Evolutionary conservation across 2,888 invertebrate genomes (phyloP).

Genomic region (Eurois occulta): DNA sequence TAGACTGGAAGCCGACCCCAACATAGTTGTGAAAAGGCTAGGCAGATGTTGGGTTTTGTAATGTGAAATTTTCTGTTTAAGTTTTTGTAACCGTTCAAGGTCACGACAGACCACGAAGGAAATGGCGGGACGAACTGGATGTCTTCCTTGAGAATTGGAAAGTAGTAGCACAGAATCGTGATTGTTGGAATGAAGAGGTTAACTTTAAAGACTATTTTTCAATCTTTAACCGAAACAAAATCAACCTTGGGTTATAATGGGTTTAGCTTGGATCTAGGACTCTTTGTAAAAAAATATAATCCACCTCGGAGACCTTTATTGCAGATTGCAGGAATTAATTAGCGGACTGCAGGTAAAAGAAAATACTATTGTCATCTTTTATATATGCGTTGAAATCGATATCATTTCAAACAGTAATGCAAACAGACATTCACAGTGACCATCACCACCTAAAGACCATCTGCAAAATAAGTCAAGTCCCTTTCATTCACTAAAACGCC

Average conservation of each 20-base stretch:
- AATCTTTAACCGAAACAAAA: neutral
- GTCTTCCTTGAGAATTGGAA: no score
- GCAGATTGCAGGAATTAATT: no score
- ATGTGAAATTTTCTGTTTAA: no score
- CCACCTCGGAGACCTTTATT: neutral
- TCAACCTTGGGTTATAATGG: neutral
- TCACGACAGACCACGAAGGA: no score
- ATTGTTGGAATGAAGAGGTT: no score
- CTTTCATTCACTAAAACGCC: neutral
- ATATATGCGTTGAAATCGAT: neutral
- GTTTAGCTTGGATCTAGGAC: neutral
- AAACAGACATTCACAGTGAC: no score
- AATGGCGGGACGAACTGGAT: no score
- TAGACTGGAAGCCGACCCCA: neutral
- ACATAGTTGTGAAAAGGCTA: neutral
- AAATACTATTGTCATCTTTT: neutral
- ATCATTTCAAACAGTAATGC: neutral
- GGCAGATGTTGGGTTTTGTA: neutral
- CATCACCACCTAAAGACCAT: neutral
- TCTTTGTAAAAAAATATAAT: neutral
- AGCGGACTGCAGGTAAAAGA: no score
- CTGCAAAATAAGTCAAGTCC: neutral
- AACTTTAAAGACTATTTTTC: neutral
- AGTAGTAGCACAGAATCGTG: no score
- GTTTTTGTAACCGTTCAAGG: no score